Evolutionary conservation across 2,888 invertebrate genomes (phyloP).

Genomic region (Barypeithes pellucidus): DNA sequence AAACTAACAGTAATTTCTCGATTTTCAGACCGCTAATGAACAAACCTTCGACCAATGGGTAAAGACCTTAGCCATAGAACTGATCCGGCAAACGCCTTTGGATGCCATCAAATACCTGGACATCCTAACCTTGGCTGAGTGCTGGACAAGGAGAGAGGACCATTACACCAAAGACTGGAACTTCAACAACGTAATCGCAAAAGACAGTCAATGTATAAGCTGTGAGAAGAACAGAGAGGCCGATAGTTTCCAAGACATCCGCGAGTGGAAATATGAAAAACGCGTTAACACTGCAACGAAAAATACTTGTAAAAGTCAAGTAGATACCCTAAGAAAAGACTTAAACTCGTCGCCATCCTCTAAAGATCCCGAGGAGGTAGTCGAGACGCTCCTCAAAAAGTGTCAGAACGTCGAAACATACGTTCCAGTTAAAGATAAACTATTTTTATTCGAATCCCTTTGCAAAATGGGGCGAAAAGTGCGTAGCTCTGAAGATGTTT

Average conservation of each 20-base stretch:
- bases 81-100: conserved; percentile 83
- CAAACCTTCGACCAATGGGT: conserved; percentile 83
- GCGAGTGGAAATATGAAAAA: conserved; percentile 14
- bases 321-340: conserved; percentile 16
- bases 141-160: conserved; percentile 58
- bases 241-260: neutral
- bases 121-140: conserved; percentile 76
- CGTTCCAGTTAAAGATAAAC: conserved; percentile 81
- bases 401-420: conserved; percentile 77
- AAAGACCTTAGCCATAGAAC: conserved; percentile 81
- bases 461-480: conserved; percentile 77
- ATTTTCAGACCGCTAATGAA: conserved; percentile 80
- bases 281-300: neutral
- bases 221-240: conserved; percentile 42
- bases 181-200: conserved; percentile 50
- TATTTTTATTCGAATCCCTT: conserved; percentile 81
- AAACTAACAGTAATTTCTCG: conserved; percentile 50
- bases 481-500: conserved; percentile 78
- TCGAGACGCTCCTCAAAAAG: conserved; percentile 72
- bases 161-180: conserved; percentile 64
- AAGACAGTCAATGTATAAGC: conserved; percentile 39
- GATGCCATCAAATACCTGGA: conserved; percentile 82
- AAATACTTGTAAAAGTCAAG: conserved; percentile 10
- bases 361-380: conserved; percentile 67
- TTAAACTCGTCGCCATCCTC: conserved; percentile 25